Base-by-base conservation (phyloP, 2,797 vertebrate species). In the Zenarchopterus dispar region DNA sequence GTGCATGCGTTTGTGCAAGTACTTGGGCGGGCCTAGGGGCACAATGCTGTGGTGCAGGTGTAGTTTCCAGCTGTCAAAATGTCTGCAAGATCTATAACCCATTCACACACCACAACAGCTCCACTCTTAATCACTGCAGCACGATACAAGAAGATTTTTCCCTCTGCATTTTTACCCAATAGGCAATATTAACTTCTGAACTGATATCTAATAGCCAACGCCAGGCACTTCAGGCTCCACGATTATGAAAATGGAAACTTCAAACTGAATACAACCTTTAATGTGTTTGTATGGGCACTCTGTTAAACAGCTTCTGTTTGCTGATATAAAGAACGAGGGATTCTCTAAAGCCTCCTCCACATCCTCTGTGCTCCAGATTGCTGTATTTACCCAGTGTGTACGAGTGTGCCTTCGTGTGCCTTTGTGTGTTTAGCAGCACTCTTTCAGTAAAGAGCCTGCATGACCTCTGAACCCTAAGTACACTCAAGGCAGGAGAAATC, bases 1-100 rank as follows among this genome's bases (percentile, higher is more conserved):
- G 66, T 67, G 45, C 52, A 63, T 41, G 5, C 49, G 36, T 78
- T 72, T 41, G 70, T 80, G 75, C 80, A 55, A 71, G 70, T 69
- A 45, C 45, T 77, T 69, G 68, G 86, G 82, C 65, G 69, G 80
- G 55, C 78, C 46, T 58, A 66, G 62, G 70, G 86, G 77, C 73
- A 89, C 87, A 89, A 90, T 88, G 78, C 79, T 81, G 78, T 23
- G 44, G 83, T 88, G 89, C 93, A 94, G 91, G 93, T 93, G 92
- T 94, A 87, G 92, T 88, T 89, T 90, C 88, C 89, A 86, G 90
- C 88, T 92, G 92, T 93, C 92, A 92, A 80, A 87, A 89, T 84
- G 90, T 86, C 85, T 81, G 56, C 66, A 68, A 85, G 86, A 88
- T 82, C 77, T 87, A 74, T 75, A 77, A 82, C 70, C 80, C 63